Evolutionary conservation across 2,797 vertebrate genomes (phyloP), one percentile per base, ranked within the genome.

Genomic region (Microctenopoma lineatum): DNA sequence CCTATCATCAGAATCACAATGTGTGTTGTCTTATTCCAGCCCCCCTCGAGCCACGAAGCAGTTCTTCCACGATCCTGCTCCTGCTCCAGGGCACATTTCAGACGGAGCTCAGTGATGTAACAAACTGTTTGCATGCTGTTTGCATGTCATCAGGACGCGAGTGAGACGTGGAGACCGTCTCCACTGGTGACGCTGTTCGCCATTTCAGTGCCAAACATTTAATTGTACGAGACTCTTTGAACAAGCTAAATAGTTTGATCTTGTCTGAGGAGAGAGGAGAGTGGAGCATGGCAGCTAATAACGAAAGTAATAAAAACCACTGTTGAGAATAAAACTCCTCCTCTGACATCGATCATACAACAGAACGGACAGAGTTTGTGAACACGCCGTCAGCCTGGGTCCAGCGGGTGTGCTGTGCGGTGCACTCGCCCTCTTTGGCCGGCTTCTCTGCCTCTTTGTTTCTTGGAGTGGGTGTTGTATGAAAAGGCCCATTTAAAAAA

Each of bases 401-500:
- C 16, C 0, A 13, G 27, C 4, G 29, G 15, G 26, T 21, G 73
- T 34, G 77, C 75, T 81, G 74, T 72, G 69, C 3, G 58, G 48
- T 3, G 15, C 53, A 5, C 55, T 70, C 16, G 55, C 18, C 61
- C 59, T 72, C 50, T 42, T 18, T 50, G 46, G 18, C 56, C 48
- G 47, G n/a, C 68, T 63, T 51, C 45, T 60, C 61, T 46, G 25
- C 73, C 55, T 74, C 86, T 70, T 69, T 75, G 70, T 78, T 66
- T 64, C 55, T 53, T 59, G 42, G 77, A 90, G 89, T 85, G 87
- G 84, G 80, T 82, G 89, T 85, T 89, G 89, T 77, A 80, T 87
- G 89, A 90, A 86, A 82, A 83, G 83, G 54, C 82, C 77, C 59
- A 69, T 87, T 83, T 86, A 60, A 84, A 66, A 70, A 80, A 83